Percentiles rank a stretch among this genome's conserved stretches.
Evolutionary conservation across 30 jellyfish, hydroid and myxozoan species (phyloP).

Genomic region (Aurelia coerulea): DNA sequence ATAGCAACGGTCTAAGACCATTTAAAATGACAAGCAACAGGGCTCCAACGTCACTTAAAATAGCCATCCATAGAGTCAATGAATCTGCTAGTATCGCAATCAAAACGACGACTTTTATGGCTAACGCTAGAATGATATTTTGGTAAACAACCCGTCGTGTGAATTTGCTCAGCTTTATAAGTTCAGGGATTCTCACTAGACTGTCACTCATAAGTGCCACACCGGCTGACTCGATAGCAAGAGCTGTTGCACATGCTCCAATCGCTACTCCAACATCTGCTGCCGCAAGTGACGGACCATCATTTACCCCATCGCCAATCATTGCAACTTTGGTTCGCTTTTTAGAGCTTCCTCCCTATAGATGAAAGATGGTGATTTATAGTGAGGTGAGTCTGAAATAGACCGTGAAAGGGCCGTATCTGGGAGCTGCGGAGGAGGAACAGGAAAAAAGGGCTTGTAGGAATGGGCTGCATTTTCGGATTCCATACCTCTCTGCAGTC

Average conservation of each 20-base stretch:
- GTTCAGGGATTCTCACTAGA: slow-evolving; percentile 70
- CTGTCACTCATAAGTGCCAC: slow-evolving; percentile 90
- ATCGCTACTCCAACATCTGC: slow-evolving; percentile 99
- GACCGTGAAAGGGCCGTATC: neutral
- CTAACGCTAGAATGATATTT: slow-evolving; percentile 66
- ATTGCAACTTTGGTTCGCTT: slow-evolving; percentile 70
- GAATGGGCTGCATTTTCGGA: neutral
- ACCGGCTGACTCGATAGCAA: slow-evolving; percentile 95
- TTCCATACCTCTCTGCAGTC: neutral
- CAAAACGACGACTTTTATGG: slow-evolving; percentile 67
- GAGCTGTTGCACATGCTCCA: slow-evolving; percentile 92
- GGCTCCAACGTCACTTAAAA: slow-evolving; percentile 87
- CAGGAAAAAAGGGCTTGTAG: neutral
- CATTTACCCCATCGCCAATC: slow-evolving; percentile 98
- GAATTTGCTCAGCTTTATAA: slow-evolving; percentile 58
- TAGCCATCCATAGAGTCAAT: slow-evolving; percentile 83
- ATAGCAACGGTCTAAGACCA: slow-evolving; percentile 86
- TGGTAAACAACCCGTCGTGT: slow-evolving; percentile 76
- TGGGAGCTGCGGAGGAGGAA: neutral
- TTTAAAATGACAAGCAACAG: slow-evolving; percentile 78
- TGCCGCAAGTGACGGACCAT: slow-evolving; percentile 93
- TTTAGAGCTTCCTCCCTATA: slow-evolving; percentile 22
- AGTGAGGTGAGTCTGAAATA: neutral
- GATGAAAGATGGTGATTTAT: neutral
- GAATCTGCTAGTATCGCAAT: slow-evolving; percentile 68